These are phyloP conservation scores for Eucera pruinosa DNA, from an alignment of 2,888 invertebrate genomes.

Conservation along the genomic window DNA sequence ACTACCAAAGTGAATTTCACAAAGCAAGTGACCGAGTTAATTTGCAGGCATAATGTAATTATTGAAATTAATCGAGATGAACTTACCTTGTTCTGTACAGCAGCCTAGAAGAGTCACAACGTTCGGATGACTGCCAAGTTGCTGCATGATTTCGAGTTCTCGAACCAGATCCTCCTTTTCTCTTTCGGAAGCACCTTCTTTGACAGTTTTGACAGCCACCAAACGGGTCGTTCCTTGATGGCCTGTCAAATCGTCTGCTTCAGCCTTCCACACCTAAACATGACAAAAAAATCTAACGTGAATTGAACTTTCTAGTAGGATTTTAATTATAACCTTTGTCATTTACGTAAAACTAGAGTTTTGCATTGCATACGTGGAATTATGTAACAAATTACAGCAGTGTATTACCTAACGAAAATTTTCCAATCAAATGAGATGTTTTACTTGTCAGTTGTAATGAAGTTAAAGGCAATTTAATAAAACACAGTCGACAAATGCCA, in stretches of 20 bases:
- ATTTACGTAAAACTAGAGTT: background rate
- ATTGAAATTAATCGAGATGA: too few relatives aligned
- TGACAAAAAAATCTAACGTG: constrained; percentile 10
- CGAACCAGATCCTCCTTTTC: constrained; percentile 91
- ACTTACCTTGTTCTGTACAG: constrained; percentile 92
- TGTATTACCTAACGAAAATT: background rate
- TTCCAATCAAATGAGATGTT: background rate
- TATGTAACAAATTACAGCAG: background rate
- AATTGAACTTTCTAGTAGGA: constrained; percentile 15
- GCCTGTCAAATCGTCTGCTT: constrained; percentile 91
- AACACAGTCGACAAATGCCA: too few relatives aligned
- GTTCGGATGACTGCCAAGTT: constrained; percentile 92
- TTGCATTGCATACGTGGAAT: background rate
- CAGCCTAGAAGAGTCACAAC: constrained; percentile 93
- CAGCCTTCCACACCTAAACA: constrained; percentile 92
- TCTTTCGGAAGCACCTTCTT: constrained; percentile 91
- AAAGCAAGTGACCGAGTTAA: too few relatives aligned
- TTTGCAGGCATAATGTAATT: too few relatives aligned
- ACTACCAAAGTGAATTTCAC: too few relatives aligned
- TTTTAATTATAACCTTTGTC: constrained; percentile 17
- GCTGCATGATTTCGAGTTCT: constrained; percentile 92
- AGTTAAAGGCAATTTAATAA: background rate
- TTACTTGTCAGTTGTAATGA: background rate
- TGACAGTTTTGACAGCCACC: constrained; percentile 94
- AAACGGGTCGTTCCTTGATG: constrained; percentile 91